A percentile compares a stretch with the other conserved stretches of the same genome.
These are phyloP conservation scores for Miltochrista miniata DNA, from an alignment of 2,888 invertebrate genomes.

Conservation along the genomic window DNA sequence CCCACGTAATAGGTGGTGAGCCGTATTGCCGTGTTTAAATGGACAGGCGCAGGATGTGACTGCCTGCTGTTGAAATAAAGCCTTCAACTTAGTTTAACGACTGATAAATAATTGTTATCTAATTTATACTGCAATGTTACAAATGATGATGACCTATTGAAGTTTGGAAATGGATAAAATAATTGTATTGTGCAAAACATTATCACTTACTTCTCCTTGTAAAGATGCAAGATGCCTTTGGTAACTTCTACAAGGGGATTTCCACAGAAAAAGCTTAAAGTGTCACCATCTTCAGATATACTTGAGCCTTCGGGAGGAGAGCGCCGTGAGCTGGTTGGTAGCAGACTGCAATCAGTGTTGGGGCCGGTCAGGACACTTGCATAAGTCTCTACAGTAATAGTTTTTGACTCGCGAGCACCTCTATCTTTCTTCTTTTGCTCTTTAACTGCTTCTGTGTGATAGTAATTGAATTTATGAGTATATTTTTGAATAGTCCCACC, in stretches of 20 bases:
- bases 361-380: constrained; percentile 85
- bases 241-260: constrained; percentile 99
- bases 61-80: too few species aligned
- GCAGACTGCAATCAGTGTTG: constrained; percentile 77
- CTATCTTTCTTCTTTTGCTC: constrained; percentile 83
- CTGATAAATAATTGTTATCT: too few species aligned
- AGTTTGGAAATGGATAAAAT: too few species aligned
- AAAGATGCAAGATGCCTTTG: constrained; percentile 97
- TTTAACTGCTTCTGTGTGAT: constrained; percentile 58
- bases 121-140: too few species aligned
- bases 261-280: constrained; percentile 94
- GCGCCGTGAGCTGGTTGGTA: constrained; percentile 86
- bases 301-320: constrained; percentile 64
- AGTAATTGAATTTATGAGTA: neutral
- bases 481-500: too few species aligned
- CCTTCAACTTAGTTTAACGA: too few species aligned
- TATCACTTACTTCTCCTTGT: constrained; percentile 94
- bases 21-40: too few species aligned
- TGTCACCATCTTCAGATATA: constrained; percentile 69
- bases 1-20: too few species aligned
- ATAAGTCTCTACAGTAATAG: constrained; percentile 92
- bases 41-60: too few species aligned
- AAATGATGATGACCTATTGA: too few species aligned
- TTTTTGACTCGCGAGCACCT: constrained; percentile 87
- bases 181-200: too few species aligned